Evolutionary conservation across 2,113 vertebrate genomes (phyloP).

Genomic region (Rhabdomys dilectus): DNA sequence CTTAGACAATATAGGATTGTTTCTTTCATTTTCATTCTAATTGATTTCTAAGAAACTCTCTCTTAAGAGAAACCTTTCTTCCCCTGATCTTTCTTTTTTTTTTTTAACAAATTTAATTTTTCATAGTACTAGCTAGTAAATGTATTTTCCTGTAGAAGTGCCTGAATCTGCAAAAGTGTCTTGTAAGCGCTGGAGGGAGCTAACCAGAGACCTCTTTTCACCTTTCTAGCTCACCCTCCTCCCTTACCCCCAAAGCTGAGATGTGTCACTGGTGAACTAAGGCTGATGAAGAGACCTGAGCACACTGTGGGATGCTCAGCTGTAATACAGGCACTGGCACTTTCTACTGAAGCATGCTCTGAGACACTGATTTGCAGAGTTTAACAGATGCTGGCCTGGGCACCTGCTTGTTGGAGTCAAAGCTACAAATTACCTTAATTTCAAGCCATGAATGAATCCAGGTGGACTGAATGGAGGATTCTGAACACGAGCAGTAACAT

Average conservation of each 20-base stretch:
- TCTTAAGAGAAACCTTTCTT: constrained; percentile 82
- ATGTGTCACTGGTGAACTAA: constrained; percentile 85
- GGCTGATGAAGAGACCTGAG: constrained; percentile 87
- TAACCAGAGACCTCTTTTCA: constrained; percentile 87
- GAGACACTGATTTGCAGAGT: constrained; percentile 82
- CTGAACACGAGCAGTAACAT: constrained; percentile 90
- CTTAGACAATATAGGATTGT: constrained; percentile 73
- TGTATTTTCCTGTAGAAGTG: constrained; percentile 85
- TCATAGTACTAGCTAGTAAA: constrained; percentile 70
- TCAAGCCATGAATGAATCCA: constrained; percentile 95
- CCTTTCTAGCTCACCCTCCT: constrained; percentile 79
- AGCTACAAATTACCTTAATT: constrained; percentile 78
- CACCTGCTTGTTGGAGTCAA: constrained; percentile 75
- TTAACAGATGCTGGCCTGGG: constrained; percentile 82
- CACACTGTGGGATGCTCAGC: constrained; percentile 81
- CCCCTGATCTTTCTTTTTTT: constrained; percentile 72
- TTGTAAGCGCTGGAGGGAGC: constrained; percentile 84
- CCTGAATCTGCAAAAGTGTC: constrained; percentile 86
- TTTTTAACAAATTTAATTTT: constrained; percentile 82
- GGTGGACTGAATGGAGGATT: constrained; percentile 88
- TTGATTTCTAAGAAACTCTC: constrained; percentile 82
- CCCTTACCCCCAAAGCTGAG: constrained; percentile 84
- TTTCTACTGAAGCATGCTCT: constrained; percentile 78
- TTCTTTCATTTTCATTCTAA: constrained; percentile 62
- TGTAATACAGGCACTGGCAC: constrained; percentile 82